Evolutionary conservation across 1,140 invertebrate species (phyloP).

Genomic region (Eurosta solidaginis): DNA sequence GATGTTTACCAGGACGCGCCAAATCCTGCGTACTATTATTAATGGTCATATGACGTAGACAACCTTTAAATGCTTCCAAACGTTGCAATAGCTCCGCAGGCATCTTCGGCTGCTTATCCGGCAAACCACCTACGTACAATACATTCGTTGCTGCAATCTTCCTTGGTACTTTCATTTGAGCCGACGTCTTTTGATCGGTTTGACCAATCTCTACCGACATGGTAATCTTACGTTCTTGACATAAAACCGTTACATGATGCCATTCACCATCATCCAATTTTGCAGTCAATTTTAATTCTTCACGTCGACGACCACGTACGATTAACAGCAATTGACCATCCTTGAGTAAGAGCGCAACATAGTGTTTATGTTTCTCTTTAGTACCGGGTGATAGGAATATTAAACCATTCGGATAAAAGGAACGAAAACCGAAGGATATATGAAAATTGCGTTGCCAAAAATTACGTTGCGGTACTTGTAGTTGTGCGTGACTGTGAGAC

Average conservation of each 20-base stretch:
- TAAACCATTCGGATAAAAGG: constrained; percentile 82
- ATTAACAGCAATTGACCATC: constrained; percentile 73
- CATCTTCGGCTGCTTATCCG: constrained; percentile 63
- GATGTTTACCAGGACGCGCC: constrained; percentile 69
- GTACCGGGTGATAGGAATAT: constrained; percentile 75
- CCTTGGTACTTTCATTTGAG: constrained; percentile 68
- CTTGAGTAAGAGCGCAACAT: constrained; percentile 72
- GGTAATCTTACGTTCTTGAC: constrained; percentile 67
- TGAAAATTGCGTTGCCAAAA: constrained; percentile 74
- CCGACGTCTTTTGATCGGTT: constrained; percentile 64
- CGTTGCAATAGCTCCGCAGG: constrained; percentile 63
- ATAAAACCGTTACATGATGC: constrained; percentile 74
- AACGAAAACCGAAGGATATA: constrained; percentile 82
- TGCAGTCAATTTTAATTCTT: constrained; percentile 67
- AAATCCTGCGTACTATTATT: constrained; percentile 78
- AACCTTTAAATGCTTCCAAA: constrained; percentile 81
- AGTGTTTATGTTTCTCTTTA: constrained; percentile 71
- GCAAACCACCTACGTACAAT: constrained; percentile 80
- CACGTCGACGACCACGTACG: constrained; percentile 69
- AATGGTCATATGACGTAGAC: constrained; percentile 75
- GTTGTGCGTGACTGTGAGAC: constrained; percentile 73
- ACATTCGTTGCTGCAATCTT: constrained; percentile 71
- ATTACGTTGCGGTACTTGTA: constrained; percentile 68
- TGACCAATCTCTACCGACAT: constrained; percentile 72
- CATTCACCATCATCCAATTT: constrained; percentile 81